These are phyloP conservation scores for Himantopus leucocephalus DNA, from an alignment of 2,113 vertebrate genomes.

Conservation along the genomic window DNA sequence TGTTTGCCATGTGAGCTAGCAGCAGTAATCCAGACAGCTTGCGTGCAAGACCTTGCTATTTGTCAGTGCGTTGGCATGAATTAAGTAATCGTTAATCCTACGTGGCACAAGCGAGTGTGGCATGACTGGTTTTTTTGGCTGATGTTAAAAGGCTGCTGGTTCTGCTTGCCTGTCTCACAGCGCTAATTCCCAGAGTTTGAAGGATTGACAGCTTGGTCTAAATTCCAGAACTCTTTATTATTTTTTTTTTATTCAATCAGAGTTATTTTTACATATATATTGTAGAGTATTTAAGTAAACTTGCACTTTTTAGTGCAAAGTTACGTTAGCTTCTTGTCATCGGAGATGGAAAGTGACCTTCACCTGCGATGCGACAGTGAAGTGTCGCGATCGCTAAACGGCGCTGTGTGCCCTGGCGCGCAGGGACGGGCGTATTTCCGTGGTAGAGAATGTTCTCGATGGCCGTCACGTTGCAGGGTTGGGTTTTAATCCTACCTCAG, in stretches of 20 bases:
- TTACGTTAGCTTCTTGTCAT: not conserved
- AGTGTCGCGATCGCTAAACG: rapidly evolving
- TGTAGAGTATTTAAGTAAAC: rapidly evolving
- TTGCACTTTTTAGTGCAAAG: not conserved
- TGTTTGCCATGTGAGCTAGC: slow-evolving; percentile 13
- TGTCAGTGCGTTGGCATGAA: slow-evolving; percentile 52
- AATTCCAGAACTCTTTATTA: not conserved
- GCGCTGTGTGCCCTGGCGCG: not conserved
- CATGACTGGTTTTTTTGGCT: slow-evolving; percentile 51
- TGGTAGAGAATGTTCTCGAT: not conserved
- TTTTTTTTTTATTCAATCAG: rapidly evolving
- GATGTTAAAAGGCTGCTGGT: not conserved
- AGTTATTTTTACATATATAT: rapidly evolving
- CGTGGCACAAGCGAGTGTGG: not conserved
- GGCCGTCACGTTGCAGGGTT: not conserved
- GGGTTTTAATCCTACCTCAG: not conserved
- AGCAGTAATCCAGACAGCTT: slow-evolving; percentile 27
- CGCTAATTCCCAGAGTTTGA: not conserved
- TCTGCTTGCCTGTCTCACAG: slow-evolving; percentile 66
- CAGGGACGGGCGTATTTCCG: rapidly evolving
- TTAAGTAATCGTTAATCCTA: not conserved
- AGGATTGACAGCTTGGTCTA: not conserved
- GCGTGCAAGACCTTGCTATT: slow-evolving; percentile 1
- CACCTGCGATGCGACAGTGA: rapidly evolving
- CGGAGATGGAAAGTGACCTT: not conserved